phyloP scores from a whole-genome alignment of 1,140 invertebrate species.

The Drosophila sp. region DNA sequence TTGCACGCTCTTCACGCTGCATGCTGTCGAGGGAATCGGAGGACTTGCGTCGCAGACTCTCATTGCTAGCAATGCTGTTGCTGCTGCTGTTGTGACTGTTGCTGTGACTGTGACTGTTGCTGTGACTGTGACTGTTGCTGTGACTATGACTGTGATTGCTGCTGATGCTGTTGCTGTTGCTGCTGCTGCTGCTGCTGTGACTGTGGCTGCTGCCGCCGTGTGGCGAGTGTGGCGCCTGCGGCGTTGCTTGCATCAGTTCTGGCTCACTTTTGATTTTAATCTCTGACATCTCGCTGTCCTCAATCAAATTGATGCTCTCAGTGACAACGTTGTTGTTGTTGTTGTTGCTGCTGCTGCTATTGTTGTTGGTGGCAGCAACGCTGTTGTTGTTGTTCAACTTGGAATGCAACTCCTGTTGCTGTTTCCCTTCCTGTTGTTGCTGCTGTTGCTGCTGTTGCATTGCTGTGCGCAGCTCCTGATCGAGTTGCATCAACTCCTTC shows the following conservation, averaged over 20 bases:
- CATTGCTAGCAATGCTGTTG: slow-evolving; percentile 59
- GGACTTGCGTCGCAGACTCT: slow-evolving; percentile 65
- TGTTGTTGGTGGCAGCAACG: slow-evolving; percentile 79
- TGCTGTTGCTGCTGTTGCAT: slow-evolving; percentile 85
- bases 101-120: slow-evolving; percentile 13
- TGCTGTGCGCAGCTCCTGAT: slow-evolving; percentile 86
- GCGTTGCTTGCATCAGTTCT: slow-evolving; percentile 40
- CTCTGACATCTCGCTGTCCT: slow-evolving; percentile 73
- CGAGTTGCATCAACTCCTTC: slow-evolving; percentile 89
- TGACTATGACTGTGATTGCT: slow-evolving; percentile 38
- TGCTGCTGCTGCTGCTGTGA: slow-evolving; percentile 47
- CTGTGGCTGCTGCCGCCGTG: slow-evolving; percentile 70
- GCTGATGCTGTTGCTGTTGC: slow-evolving; percentile 48
- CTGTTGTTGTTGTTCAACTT: slow-evolving; percentile 83
- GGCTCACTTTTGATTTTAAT: slow-evolving; percentile 82
- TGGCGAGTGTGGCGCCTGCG: slow-evolving; percentile 59
- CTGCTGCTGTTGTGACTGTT: slow-evolving; percentile 45
- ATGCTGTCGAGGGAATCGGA: slow-evolving; percentile 71
- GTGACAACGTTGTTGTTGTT: slow-evolving; percentile 81
- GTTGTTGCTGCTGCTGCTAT: slow-evolving; percentile 82
- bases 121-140: slow-evolving; percentile 47
- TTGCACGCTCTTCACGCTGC: slow-evolving; percentile 58
- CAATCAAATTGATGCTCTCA: slow-evolving; percentile 78
- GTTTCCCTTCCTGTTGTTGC: slow-evolving; percentile 85
- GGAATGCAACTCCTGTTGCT: slow-evolving; percentile 85